Percentiles rank a stretch among this genome's conserved stretches.
Conservation (phyloP, 1,140 invertebrate species). For the Chymomyza costata region DNA sequence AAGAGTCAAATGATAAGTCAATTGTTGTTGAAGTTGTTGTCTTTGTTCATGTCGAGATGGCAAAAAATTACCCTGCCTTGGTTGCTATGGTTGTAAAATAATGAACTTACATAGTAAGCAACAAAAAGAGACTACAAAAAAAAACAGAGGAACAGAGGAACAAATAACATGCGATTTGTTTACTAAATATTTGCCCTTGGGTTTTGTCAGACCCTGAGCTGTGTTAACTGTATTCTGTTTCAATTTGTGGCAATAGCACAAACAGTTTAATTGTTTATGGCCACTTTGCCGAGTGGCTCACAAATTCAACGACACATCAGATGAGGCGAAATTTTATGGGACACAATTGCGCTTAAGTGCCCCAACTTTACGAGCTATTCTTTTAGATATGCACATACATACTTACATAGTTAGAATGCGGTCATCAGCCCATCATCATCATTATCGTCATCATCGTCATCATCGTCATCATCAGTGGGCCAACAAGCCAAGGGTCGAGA, state of each 20-base stretch:
- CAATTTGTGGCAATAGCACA: constrained; percentile 45
- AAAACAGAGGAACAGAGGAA: no score
- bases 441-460: no score
- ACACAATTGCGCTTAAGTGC: constrained; percentile 68
- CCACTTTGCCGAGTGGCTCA: constrained; percentile 24
- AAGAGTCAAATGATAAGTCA: constrained; percentile 69
- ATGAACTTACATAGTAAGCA: constrained; percentile 18
- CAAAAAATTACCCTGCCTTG: constrained; percentile 13
- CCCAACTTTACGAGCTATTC: constrained; percentile 62
- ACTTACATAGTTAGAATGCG: no score
- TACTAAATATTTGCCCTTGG: constrained; percentile 19
- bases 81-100: constrained; percentile 24
- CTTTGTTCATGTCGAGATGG: no score
- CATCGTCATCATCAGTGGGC: no score
- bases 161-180: constrained; percentile 24
- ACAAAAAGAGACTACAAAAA: constrained; percentile 9
- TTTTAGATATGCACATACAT: not conserved
- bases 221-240: constrained; percentile 58
- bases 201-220: no score
- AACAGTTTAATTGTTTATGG: constrained; percentile 62
- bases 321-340: constrained; percentile 49
- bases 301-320: not conserved
- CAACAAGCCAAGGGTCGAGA: no score
- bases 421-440: not conserved
- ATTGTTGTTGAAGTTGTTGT: constrained; percentile 58